phyloP scores from a whole-genome alignment of 2,888 invertebrate species.

The Athalia rosae region DNA sequence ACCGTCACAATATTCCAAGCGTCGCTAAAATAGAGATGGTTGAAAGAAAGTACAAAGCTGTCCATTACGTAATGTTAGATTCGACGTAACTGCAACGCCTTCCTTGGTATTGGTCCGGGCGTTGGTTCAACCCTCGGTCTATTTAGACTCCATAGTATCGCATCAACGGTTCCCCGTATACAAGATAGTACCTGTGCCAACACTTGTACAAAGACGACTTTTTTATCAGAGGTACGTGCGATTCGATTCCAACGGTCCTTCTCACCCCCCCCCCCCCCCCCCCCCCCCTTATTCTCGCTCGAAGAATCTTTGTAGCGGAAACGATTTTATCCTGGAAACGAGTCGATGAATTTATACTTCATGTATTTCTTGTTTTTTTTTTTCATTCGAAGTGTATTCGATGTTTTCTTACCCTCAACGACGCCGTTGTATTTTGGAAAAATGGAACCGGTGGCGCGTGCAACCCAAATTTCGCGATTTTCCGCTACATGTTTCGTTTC shows the following conservation, averaged over 20 bases:
- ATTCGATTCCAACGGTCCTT: neutral
- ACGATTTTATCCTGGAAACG: constrained; percentile 21
- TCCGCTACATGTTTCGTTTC: neutral
- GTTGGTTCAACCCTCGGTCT: no score
- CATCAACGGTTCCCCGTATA: neutral
- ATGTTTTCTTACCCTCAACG: no score
- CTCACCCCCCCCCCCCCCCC: neutral
- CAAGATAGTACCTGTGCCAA: neutral
- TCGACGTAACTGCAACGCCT: no score
- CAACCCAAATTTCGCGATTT: constrained; percentile 5
- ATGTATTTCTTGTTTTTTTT: neutral
- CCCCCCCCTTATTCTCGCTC: neutral
- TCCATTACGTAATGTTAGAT: no score
- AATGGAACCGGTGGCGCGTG: constrained; percentile 5
- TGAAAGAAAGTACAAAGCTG: no score
- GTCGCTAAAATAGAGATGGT: no score
- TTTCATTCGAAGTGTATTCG: neutral
- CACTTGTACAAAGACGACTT: neutral
- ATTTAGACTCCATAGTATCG: neutral
- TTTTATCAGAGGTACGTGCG: neutral
- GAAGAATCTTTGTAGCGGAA: constrained; percentile 3
- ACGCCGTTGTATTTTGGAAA: neutral
- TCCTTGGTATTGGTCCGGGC: no score
- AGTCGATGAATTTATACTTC: neutral
- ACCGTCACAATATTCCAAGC: no score